Percentiles rank a stretch among this genome's conserved stretches.
These are phyloP conservation scores for Pantherophis alleghaniensis DNA, from an alignment of 2,797 vertebrate genomes.

Conservation along the genomic window DNA sequence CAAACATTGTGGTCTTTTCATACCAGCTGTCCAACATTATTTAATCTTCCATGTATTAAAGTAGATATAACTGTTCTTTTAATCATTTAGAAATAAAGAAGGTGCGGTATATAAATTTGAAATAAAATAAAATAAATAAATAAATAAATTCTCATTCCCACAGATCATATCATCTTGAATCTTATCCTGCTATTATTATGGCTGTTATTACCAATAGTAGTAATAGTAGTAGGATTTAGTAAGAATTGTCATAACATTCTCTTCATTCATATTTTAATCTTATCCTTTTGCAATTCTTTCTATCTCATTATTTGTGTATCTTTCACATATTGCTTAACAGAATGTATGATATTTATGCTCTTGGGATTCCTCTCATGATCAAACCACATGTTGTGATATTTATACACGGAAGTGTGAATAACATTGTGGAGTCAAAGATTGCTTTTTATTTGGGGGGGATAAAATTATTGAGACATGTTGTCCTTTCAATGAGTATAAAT, in stretches of 20 bases:
- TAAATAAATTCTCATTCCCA: not conserved
- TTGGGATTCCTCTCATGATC: not conserved
- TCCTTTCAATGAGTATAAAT: not conserved
- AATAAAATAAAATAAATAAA: no score
- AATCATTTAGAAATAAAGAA: not conserved
- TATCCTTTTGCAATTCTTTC: no score
- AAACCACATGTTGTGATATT: not conserved
- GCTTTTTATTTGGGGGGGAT: not conserved
- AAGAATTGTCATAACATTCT: not conserved
- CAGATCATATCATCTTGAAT: not conserved
- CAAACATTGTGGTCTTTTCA: constrained; percentile 30
- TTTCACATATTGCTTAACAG: not conserved
- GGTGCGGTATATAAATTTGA: no score
- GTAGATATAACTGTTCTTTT: constrained; percentile 25
- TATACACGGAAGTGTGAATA: not conserved
- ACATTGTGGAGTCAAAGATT: not conserved
- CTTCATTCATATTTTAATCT: not conserved
- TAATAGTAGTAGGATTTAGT: not conserved
- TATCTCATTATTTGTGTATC: not conserved
- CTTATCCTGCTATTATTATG: not conserved
- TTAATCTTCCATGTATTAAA: constrained; percentile 39
- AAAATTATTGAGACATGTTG: not conserved
- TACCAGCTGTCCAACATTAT: constrained; percentile 35
- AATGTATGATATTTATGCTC: not conserved
- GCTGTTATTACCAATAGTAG: not conserved